A percentile compares a stretch with the other conserved stretches of the same genome.
Conservation (phyloP, 2,888 invertebrate genomes). For the Dryobota labecula region DNA sequence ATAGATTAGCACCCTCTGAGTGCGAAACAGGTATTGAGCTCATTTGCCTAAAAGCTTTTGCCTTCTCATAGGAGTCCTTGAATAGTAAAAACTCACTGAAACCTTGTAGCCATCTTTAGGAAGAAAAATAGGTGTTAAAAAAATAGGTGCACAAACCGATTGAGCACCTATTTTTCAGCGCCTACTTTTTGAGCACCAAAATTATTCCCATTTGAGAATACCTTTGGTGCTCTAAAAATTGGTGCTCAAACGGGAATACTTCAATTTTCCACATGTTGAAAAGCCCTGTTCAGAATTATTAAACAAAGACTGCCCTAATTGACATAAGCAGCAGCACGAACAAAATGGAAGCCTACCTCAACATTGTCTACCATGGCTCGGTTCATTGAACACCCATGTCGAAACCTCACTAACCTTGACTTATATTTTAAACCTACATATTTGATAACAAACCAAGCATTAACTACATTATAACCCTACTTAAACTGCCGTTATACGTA, state of each 20-base stretch:
- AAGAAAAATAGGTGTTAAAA: too few species aligned
- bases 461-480: conserved; percentile 30
- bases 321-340: neutral
- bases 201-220: too few species aligned
- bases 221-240: too few species aligned
- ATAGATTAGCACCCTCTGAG: neutral
- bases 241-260: too few species aligned
- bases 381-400: conserved; percentile 30
- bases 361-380: neutral
- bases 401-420: conserved; percentile 38
- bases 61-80: neutral
- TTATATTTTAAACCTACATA: conserved; percentile 26
- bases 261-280: neutral
- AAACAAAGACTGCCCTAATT: too few species aligned
- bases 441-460: conserved; percentile 38
- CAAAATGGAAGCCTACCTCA: conserved; percentile 24
- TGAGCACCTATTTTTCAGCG: too few species aligned
- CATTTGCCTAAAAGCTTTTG: conserved; percentile 20
- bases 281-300: neutral
- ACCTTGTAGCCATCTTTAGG: too few species aligned
- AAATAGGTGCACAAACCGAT: too few species aligned
- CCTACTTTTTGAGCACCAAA: too few species aligned
- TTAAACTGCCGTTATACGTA: conserved; percentile 51
- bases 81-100: neutral
- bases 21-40: neutral